Evolutionary conservation across 2,797 vertebrate genomes (phyloP).

Genomic region (Adrianichthys oophorus): DNA sequence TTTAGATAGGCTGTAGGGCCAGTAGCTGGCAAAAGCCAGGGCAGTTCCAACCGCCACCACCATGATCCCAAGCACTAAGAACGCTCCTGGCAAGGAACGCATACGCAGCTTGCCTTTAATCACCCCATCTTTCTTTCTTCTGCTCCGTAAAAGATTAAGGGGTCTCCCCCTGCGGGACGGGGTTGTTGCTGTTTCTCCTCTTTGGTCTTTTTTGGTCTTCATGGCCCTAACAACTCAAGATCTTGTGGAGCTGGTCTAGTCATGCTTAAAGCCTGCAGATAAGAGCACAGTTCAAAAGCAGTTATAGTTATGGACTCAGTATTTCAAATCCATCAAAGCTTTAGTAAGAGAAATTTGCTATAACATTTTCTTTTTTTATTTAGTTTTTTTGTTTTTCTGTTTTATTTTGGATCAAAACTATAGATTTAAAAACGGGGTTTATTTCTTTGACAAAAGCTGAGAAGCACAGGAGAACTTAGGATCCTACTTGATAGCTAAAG

Average conservation of each 20-base stretch:
- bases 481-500: too few species aligned
- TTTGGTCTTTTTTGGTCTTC: slow-evolving; percentile 64
- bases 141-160: slow-evolving; percentile 64
- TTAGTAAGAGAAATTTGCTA: too few species aligned
- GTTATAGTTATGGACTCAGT: too few species aligned
- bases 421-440: too few species aligned
- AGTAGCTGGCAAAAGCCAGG: slow-evolving; percentile 93
- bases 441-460: too few species aligned
- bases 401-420: too few species aligned
- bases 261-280: slow-evolving; percentile 44
- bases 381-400: too few species aligned
- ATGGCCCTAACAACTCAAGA: slow-evolving; percentile 51
- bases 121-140: slow-evolving; percentile 66
- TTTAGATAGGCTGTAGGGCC: slow-evolving; percentile 82
- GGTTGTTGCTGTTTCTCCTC: slow-evolving; percentile 25
- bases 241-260: slow-evolving; percentile 31
- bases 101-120: slow-evolving; percentile 89
- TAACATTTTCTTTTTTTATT: too few species aligned
- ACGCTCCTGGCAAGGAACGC: slow-evolving; percentile 88
- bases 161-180: slow-evolving; percentile 46
- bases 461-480: too few species aligned
- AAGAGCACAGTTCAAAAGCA: slow-evolving; percentile 12
- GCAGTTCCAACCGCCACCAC: slow-evolving; percentile 90
- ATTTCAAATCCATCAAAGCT: too few species aligned
- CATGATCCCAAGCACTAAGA: slow-evolving; percentile 85